Conservation (phyloP, 2,113 vertebrate species). For the Azemiops feae region DNA sequence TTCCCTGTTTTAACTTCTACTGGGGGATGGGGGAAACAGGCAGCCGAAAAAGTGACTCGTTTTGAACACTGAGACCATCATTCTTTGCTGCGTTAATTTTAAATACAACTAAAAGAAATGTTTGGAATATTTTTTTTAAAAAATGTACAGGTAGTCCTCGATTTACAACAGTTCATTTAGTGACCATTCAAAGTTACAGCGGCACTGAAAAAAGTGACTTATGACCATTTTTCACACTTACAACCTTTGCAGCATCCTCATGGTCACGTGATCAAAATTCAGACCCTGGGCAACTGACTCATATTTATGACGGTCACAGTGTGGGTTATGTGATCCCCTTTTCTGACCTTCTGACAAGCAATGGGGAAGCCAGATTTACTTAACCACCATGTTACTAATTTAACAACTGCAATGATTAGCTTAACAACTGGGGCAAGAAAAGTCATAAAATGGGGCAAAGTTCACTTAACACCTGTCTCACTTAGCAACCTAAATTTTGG, state of each 20-base stretch:
- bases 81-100: slow-evolving; percentile 18
- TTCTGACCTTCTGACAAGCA: background rate
- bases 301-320: background rate
- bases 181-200: background rate
- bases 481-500: background rate
- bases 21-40: background rate
- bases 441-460: background rate
- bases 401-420: background rate
- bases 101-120: slow-evolving; percentile 33
- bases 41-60: background rate
- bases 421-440: background rate
- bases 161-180: background rate
- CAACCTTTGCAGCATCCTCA: background rate
- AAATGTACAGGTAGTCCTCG: background rate
- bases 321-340: background rate
- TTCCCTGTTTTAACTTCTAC: slow-evolving; percentile 49
- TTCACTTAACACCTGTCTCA: background rate
- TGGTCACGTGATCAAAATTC: background rate
- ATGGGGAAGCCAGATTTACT: background rate
- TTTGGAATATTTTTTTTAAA: slow-evolving; percentile 23
- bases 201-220: background rate
- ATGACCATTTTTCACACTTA: background rate
- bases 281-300: background rate
- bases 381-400: background rate
- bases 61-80: slow-evolving; percentile 35